Conservation (phyloP, 2,113 vertebrate species). For the Pomatostomus ruficeps region DNA sequence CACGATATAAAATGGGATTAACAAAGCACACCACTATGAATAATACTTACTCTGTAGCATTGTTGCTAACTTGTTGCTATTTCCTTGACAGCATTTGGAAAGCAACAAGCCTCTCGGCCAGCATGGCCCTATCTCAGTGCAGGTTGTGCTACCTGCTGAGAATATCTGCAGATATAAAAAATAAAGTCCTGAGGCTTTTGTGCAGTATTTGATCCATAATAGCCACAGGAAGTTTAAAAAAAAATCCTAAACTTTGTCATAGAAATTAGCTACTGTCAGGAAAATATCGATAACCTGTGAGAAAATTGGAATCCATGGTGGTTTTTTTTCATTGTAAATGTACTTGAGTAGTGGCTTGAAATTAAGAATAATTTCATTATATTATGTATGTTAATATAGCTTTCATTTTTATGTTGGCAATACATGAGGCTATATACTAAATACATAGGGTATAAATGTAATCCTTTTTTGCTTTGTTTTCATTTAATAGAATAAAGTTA, state of each 20-base stretch:
- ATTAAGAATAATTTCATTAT: background rate
- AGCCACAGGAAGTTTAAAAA: background rate
- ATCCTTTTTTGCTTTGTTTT: background rate
- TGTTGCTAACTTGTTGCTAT: background rate
- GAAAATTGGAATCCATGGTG: background rate
- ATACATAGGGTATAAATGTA: background rate
- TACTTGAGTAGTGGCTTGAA: background rate
- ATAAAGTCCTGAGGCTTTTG: background rate
- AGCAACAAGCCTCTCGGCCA: background rate
- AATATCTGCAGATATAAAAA: background rate
- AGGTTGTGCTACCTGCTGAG: background rate
- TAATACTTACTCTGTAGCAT: background rate
- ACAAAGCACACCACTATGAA: background rate
- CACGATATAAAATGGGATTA: background rate
- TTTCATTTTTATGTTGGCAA: background rate
- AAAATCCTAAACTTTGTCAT: background rate
- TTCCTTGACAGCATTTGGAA: background rate
- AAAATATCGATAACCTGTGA: background rate
- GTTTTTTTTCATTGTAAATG: background rate
- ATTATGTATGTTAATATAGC: background rate
- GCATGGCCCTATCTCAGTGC: background rate
- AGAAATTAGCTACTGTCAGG: background rate
- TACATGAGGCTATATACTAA: background rate
- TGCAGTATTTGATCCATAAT: background rate
- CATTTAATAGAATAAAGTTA: background rate